phyloP scores from a whole-genome alignment of 2,888 invertebrate genomes.

The Amphiduros pacificus region DNA sequence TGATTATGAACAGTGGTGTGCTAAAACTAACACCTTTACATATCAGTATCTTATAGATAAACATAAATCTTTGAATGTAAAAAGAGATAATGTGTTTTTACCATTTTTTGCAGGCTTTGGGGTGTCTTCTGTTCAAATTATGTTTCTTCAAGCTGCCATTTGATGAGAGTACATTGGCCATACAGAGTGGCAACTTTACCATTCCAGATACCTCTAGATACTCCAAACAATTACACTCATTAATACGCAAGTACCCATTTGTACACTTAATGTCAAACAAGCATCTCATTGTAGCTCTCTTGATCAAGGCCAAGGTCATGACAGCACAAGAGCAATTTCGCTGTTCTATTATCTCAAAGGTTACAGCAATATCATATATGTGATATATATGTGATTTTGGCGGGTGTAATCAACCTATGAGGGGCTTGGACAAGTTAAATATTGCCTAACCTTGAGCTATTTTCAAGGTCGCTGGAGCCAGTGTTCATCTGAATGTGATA shows the following conservation, averaged over 20 bases:
- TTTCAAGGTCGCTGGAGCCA: no score
- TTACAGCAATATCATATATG: not conserved
- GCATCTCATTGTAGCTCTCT: no score
- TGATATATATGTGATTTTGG: not conserved
- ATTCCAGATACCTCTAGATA: constrained; percentile 81
- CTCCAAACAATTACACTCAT: constrained; percentile 70
- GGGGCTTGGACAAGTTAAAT: no score
- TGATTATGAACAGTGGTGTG: not conserved
- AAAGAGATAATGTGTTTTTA: constrained; percentile 8
- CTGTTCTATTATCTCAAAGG: no score
- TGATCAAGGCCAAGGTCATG: no score
- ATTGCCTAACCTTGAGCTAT: no score
- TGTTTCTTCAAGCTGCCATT: constrained; percentile 89
- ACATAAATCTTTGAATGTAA: no score
- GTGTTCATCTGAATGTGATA: no score
- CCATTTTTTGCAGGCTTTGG: constrained; percentile 70
- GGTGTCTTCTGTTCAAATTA: constrained; percentile 84
- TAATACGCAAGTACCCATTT: constrained; percentile 74
- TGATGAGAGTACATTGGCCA: constrained; percentile 89
- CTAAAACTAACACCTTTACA: not conserved
- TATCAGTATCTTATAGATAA: not conserved
- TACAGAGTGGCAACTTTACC: constrained; percentile 83
- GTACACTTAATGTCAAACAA: no score
- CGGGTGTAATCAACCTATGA: no score
- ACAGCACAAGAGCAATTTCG: no score